Conservation (phyloP, 2,888 invertebrate species). For the Lycocerus yunnanus region DNA sequence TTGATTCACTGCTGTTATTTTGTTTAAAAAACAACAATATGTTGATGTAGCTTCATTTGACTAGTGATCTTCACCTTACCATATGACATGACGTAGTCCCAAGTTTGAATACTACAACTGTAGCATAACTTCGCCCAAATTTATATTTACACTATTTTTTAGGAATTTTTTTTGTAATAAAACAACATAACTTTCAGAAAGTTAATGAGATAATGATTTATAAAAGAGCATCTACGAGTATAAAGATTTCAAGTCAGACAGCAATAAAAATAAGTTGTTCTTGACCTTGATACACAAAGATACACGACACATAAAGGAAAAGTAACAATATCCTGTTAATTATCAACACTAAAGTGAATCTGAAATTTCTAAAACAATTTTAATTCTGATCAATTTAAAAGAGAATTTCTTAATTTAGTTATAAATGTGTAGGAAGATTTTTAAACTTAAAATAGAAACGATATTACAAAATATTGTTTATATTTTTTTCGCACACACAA, state of each 20-base stretch:
- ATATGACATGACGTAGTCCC: background rate
- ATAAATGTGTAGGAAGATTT: background rate
- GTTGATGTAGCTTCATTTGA: too few relatives aligned
- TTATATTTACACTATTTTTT: background rate
- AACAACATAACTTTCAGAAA: background rate
- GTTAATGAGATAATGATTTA: background rate
- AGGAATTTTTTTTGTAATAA: background rate
- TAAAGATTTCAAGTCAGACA: background rate
- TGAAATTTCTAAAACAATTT: background rate
- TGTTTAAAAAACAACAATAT: too few relatives aligned
- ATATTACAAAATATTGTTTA: background rate
- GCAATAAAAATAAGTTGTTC: background rate
- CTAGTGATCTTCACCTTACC: background rate
- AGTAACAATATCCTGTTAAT: background rate
- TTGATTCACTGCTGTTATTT: too few relatives aligned
- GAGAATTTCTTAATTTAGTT: background rate
- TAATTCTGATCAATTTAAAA: background rate
- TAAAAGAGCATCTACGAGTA: background rate
- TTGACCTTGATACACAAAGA: background rate
- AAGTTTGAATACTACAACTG: background rate
- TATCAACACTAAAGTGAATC: background rate
- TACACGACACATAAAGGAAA: background rate
- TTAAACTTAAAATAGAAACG: background rate
- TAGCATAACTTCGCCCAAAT: background rate
- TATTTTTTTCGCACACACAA: background rate